Evolutionary conservation across 1,140 invertebrate genomes (phyloP).

Genomic region (Cylas formicarius): DNA sequence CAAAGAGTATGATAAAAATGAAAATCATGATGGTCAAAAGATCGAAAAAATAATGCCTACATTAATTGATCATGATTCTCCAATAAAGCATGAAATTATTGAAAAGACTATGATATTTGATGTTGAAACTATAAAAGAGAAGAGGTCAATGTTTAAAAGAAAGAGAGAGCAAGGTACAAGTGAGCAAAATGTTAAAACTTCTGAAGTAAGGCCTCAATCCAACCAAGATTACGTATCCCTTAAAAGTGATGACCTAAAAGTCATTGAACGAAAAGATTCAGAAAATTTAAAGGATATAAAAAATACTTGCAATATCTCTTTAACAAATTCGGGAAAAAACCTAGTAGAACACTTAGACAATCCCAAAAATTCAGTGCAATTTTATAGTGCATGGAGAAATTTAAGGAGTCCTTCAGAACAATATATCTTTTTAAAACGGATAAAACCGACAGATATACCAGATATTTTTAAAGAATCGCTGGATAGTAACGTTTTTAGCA

Average conservation of each 20-base stretch:
- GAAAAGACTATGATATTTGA: slow-evolving; percentile 10
- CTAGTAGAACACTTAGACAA: slow-evolving; percentile 17
- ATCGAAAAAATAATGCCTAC: background rate
- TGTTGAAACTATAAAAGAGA: background rate
- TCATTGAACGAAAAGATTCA: slow-evolving; percentile 22
- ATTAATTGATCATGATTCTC: slow-evolving; percentile 1
- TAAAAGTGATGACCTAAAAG: slow-evolving; percentile 28
- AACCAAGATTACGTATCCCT: slow-evolving; percentile 8
- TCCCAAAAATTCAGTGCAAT: slow-evolving; percentile 34
- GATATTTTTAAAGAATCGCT: slow-evolving; percentile 32
- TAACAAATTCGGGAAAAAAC: slow-evolving; percentile 8
- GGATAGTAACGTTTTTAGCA: slow-evolving; percentile 32
- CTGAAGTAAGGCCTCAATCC: slow-evolving; percentile 6
- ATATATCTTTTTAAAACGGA: slow-evolving; percentile 29
- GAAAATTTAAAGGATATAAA: slow-evolving; percentile 19
- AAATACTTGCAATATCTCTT: slow-evolving; percentile 19
- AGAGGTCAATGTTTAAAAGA: slow-evolving; percentile 18
- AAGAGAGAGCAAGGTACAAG: slow-evolving; percentile 8
- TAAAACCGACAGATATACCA: slow-evolving; percentile 28
- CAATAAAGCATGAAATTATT: slow-evolving; percentile 20
- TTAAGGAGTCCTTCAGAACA: slow-evolving; percentile 24
- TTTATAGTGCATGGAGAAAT: slow-evolving; percentile 29
- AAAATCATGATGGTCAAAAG: background rate
- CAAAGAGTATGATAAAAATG: slow-evolving; percentile 17
- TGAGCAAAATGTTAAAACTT: slow-evolving; percentile 4